Percentiles rank a stretch among this genome's conserved stretches.
Evolutionary conservation across 2,888 invertebrate genomes (phyloP).

Genomic region (Phytoseiulus persimilis): DNA sequence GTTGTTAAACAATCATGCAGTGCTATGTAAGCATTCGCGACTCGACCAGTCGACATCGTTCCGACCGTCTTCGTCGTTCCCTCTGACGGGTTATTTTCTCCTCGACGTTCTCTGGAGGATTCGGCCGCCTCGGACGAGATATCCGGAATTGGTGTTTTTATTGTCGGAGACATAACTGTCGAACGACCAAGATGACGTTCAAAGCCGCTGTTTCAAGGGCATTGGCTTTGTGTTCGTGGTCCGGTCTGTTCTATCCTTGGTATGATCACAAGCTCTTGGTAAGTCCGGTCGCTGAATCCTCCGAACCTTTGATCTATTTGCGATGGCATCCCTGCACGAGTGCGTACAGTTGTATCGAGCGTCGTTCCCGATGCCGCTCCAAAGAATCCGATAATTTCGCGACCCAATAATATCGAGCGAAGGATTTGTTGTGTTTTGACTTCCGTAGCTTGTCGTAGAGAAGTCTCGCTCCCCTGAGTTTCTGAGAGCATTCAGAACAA

Average conservation of each 20-base stretch:
- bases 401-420: no score
- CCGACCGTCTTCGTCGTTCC: not conserved
- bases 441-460: no score
- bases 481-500: no score
- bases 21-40: not conserved
- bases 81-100: not conserved
- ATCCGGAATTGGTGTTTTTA: not conserved
- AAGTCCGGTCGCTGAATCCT: not conserved
- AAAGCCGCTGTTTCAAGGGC: not conserved
- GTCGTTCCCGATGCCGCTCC: no score
- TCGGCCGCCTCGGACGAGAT: not conserved
- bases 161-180: not conserved
- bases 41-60: not conserved
- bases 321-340: no score
- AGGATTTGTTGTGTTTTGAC: no score
- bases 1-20: not conserved
- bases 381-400: no score
- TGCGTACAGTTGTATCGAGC: no score
- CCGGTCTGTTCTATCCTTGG: not conserved
- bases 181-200: not conserved
- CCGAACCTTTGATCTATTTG: no score
- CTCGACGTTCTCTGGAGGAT: not conserved
- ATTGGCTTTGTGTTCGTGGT: slow-evolving; percentile 8
- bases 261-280: not conserved
- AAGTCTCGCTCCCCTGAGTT: no score